Percentiles rank a stretch among this genome's conserved stretches.
Evolutionary conservation across 2,113 vertebrate genomes (phyloP).

Genomic region (Gasterosteus nipponicus): DNA sequence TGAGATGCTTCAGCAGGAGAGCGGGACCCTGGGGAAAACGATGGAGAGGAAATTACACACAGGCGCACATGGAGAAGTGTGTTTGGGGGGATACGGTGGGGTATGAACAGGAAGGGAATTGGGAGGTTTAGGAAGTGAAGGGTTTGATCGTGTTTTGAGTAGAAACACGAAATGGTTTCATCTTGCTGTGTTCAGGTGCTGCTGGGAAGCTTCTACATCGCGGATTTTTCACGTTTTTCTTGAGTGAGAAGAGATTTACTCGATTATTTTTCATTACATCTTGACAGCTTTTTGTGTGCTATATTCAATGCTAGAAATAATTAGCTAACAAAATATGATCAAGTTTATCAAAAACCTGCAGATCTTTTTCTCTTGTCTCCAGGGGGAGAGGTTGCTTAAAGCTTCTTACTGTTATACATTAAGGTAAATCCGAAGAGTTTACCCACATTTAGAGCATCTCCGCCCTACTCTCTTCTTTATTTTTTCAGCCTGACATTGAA

Average conservation of each 20-base stretch:
- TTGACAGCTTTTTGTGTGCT: neutral
- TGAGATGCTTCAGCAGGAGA: conserved; percentile 28
- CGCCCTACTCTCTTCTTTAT: neutral
- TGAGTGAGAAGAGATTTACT: neutral
- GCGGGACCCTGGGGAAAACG: conserved; percentile 34
- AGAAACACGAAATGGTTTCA: neutral
- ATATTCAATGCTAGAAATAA: neutral
- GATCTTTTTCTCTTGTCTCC: neutral
- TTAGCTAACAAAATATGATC: neutral
- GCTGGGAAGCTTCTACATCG: neutral
- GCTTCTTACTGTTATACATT: neutral
- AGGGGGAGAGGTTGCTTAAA: neutral
- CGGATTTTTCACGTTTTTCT: neutral
- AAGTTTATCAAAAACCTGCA: neutral
- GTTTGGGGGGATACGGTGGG: conserved; percentile 9
- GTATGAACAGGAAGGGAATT: conserved; percentile 8
- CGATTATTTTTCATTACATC: neutral
- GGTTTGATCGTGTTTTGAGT: neutral
- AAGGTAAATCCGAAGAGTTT: neutral
- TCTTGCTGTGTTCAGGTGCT: neutral
- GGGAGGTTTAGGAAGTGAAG: conserved; percentile 21
- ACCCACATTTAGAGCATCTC: neutral
- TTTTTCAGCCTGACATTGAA: neutral
- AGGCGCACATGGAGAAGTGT: conserved; percentile 59
- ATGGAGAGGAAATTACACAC: conserved; percentile 71